Conservation (phyloP, 2,113 vertebrate species). For the Hyperoodon ampullatus region DNA sequence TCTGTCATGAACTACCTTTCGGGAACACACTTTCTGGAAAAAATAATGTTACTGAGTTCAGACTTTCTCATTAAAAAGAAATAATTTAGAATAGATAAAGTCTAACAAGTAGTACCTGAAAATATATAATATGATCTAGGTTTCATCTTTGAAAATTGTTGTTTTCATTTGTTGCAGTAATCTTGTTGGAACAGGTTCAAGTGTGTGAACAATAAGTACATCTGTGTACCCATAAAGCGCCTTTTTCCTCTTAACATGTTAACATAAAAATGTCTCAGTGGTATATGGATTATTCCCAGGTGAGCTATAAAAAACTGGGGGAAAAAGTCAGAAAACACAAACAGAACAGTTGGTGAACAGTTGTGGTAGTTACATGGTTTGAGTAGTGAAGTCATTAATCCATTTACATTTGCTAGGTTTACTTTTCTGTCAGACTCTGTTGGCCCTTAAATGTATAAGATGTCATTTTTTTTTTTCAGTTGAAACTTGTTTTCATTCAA, state of each 20-base stretch:
- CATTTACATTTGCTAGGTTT: not conserved
- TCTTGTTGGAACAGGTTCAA: not conserved
- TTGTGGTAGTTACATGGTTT: not conserved
- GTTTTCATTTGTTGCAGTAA: not conserved
- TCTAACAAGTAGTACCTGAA: not conserved
- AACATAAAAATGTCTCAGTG: not conserved
- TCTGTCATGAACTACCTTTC: not conserved
- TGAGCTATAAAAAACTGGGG: not conserved
- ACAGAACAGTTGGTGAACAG: not conserved
- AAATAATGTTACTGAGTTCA: not conserved
- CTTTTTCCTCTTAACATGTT: not conserved
- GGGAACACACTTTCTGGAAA: not conserved
- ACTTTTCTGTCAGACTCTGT: constrained; percentile 20
- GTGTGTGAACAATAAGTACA: not conserved
- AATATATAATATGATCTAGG: not conserved
- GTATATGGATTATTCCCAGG: not conserved
- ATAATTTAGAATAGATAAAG: not conserved
- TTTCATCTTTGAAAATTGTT: constrained; percentile 13
- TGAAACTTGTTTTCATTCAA: constrained; percentile 34
- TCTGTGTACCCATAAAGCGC: not conserved
- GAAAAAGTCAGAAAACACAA: not conserved
- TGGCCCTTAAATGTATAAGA: not conserved
- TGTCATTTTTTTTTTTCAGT: not conserved
- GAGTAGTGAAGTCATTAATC: not conserved
- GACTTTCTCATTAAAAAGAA: constrained; percentile 44